Base-by-base conservation (phyloP, 1,140 invertebrate species). In the Ectropis grisescens region DNA sequence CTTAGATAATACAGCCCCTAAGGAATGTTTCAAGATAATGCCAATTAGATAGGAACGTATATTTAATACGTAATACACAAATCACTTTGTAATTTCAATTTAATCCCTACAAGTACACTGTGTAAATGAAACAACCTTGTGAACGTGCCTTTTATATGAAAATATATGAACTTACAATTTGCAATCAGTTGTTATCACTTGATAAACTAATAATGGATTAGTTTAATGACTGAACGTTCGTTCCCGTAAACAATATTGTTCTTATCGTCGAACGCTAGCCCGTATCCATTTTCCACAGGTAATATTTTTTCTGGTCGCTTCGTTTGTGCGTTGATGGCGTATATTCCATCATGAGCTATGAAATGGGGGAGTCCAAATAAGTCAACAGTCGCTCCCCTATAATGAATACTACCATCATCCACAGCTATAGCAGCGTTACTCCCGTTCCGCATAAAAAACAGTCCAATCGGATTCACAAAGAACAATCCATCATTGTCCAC, bases 201-300 rank as follows among this genome's bases (percentile, higher is more conserved):
- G 16, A 8, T 19, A 19, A 19, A 4, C 16, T 19, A 19, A 19
- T 3, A 19, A 8, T 23, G 38, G 10, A 27, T 29, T 15, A 58
- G 22, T 37, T 49, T 58, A 11, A 37, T 31, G 8, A 61, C 52
- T 4, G 47, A 43, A 33, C 61, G 42, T 28, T 56, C 55, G 14
- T 62, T 51, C 16, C 56, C 51, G 25, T 58, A 66, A 25, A 66
- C 28, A 11, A 66, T 58, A 22, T 60, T 59, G 26, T 66, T 62
- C 33, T 51, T 16, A 37, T 35, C 54, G 46, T 62, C 61, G 22
- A 66, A 66, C 7, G 58, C 61, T 33, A 66, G 31, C 14, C 47
- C 58, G 22, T 53, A 58, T 9, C 58, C 56, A 27, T 62, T 50
- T 19, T 51, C 31, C 1, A 66, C 13, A 1, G 29, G 3, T 11